Evolutionary conservation across 2,113 vertebrate species (phyloP).

Genomic region (Phasianus colchicus): DNA sequence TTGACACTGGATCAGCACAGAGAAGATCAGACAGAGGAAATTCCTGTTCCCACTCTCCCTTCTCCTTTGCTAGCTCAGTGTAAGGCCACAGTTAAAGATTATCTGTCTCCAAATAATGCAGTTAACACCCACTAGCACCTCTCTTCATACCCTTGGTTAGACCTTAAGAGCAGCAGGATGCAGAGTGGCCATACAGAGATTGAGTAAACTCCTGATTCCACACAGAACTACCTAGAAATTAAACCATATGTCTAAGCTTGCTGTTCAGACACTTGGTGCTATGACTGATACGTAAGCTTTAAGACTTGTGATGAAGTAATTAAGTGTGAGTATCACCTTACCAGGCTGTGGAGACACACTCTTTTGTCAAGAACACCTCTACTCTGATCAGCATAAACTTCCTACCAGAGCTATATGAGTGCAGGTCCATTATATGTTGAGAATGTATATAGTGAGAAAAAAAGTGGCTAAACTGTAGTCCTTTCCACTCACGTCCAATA

Average conservation of each 20-base stretch:
- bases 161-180: neutral
- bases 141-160: neutral
- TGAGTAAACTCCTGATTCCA: neutral
- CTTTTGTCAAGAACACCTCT: neutral
- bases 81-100: neutral
- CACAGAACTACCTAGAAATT: neutral
- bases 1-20: neutral
- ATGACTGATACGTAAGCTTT: neutral
- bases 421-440: accelerated
- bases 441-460: neutral
- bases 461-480: neutral
- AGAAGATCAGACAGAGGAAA: constrained; percentile 28
- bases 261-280: neutral
- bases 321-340: accelerated
- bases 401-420: neutral
- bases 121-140: neutral
- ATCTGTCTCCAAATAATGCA: neutral
- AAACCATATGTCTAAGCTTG: neutral
- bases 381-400: neutral
- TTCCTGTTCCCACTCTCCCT: neutral
- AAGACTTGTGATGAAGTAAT: neutral
- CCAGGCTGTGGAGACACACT: neutral
- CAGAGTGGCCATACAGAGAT: neutral
- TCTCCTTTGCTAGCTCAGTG: neutral
- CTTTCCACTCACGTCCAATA: neutral